phyloP scores from a whole-genome alignment of 2,888 invertebrate genomes.

The Arrhopalites spinosus region DNA sequence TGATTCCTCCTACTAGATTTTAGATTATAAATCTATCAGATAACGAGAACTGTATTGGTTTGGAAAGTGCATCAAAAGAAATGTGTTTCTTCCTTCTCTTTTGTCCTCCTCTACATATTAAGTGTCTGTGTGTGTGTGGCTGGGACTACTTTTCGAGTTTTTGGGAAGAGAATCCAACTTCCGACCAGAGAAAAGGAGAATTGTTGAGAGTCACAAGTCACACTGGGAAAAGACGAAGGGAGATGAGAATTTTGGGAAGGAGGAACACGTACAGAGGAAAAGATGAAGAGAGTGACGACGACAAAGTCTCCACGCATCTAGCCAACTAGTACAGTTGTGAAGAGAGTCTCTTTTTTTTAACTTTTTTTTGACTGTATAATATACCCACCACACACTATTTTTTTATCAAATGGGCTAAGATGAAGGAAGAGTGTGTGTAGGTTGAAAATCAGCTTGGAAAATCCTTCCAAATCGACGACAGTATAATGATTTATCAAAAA shows the following conservation, averaged over 20 bases:
- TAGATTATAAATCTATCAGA: slow-evolving; percentile 54
- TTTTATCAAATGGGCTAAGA: no score
- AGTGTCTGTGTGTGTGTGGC: not conserved
- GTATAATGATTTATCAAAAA: slow-evolving; percentile 57
- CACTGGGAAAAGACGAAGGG: not conserved
- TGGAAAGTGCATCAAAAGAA: slow-evolving; percentile 45
- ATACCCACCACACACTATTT: no score
- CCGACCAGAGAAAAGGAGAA: not conserved
- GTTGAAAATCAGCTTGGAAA: slow-evolving; percentile 45
- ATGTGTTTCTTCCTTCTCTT: slow-evolving; percentile 21
- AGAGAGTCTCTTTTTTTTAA: no score
- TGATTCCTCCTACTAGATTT: slow-evolving; percentile 28
- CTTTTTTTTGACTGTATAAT: no score
- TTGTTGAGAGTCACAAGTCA: not conserved
- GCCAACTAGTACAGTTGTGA: no score
- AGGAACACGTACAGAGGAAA: slow-evolving; percentile 4
- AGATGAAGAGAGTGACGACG: slow-evolving; percentile 15
- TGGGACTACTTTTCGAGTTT: not conserved
- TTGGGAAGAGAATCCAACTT: slow-evolving; percentile 9
- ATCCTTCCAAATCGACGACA: slow-evolving; percentile 56
- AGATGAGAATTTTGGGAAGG: not conserved
- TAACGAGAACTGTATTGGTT: slow-evolving; percentile 42
- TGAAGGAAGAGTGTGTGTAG: not conserved
- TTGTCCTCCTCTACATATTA: slow-evolving; percentile 2
- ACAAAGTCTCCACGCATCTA: not conserved